Evolutionary conservation across 2,113 vertebrate species (phyloP).

Genomic region (Brevimyrus niger): DNA sequence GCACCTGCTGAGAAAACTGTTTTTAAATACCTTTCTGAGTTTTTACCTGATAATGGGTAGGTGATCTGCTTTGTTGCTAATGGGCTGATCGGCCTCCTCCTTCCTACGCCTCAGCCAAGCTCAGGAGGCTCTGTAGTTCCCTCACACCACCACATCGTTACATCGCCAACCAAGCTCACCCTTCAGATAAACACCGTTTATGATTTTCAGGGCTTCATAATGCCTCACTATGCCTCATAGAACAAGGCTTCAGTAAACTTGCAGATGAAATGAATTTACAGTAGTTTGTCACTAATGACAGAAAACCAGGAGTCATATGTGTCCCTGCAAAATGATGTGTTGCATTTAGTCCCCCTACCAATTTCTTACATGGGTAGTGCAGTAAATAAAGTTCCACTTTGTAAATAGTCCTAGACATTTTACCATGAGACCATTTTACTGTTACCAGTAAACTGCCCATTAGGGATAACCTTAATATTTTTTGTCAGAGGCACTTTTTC

Average conservation of each 20-base stretch:
- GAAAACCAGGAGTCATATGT: not conserved
- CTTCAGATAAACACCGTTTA: not conserved
- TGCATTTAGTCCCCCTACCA: not conserved
- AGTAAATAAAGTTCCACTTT: not conserved
- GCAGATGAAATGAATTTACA: not conserved
- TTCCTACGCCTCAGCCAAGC: not conserved
- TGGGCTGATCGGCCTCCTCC: not conserved
- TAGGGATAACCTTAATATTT: not conserved
- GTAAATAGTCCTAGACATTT: not conserved
- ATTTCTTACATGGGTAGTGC: not conserved
- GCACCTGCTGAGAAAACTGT: not conserved
- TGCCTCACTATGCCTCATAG: not conserved
- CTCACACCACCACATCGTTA: not conserved
- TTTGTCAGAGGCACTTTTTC: not conserved
- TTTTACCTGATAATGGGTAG: not conserved
- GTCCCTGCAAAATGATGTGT: not conserved
- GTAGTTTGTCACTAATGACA: not conserved
- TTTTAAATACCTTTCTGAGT: not conserved
- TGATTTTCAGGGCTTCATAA: not conserved
- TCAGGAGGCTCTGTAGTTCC: not conserved
- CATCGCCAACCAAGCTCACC: not conserved
- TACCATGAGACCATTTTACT: not conserved
- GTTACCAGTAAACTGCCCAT: not conserved
- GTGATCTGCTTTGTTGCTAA: not conserved
- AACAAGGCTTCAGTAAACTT: not conserved